A percentile compares a stretch with the other conserved stretches of the same genome.
Conservation (phyloP, 2,888 invertebrate genomes). For the Hemicrepidius hirtus region DNA sequence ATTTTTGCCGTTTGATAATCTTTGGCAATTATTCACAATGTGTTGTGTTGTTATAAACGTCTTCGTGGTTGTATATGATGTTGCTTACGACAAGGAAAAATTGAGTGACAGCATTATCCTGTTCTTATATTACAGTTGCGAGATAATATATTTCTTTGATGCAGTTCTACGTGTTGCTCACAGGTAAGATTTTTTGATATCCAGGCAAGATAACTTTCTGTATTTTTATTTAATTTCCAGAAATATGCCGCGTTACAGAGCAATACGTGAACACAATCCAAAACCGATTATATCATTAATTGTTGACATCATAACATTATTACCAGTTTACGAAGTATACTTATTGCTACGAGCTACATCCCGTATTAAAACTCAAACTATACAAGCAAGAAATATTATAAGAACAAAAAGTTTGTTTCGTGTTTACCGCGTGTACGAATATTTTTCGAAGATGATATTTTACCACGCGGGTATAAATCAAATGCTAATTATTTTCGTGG, state of each 20-base stretch:
- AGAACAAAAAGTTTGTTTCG: conserved; percentile 29
- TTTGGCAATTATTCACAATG: conserved; percentile 45
- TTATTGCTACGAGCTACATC: conserved; percentile 44
- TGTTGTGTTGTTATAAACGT: conserved; percentile 38
- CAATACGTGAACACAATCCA: conserved; percentile 43
- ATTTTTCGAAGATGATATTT: conserved; percentile 34
- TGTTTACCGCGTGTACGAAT: conserved; percentile 37
- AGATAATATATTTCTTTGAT: conserved; percentile 43
- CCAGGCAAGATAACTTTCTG: not conserved
- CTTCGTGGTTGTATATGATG: conserved; percentile 41
- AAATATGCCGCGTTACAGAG: conserved; percentile 36
- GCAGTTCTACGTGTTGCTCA: conserved; percentile 44
- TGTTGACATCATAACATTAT: conserved; percentile 45
- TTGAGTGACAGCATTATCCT: not conserved
- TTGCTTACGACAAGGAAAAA: conserved; percentile 25
- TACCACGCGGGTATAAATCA: conserved; percentile 46
- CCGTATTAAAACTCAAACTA: conserved; percentile 14
- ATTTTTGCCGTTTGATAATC: conserved; percentile 51
- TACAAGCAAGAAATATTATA: conserved; percentile 26
- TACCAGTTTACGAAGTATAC: conserved; percentile 53
- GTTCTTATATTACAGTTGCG: conserved; percentile 35
- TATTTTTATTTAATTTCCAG: no score
- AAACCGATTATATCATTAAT: conserved; percentile 30
- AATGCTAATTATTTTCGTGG: conserved; percentile 30
- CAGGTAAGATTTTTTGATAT: conserved; percentile 31